These are phyloP conservation scores for Andrena fulva DNA, from an alignment of 2,888 invertebrate species.

Conservation along the genomic window DNA sequence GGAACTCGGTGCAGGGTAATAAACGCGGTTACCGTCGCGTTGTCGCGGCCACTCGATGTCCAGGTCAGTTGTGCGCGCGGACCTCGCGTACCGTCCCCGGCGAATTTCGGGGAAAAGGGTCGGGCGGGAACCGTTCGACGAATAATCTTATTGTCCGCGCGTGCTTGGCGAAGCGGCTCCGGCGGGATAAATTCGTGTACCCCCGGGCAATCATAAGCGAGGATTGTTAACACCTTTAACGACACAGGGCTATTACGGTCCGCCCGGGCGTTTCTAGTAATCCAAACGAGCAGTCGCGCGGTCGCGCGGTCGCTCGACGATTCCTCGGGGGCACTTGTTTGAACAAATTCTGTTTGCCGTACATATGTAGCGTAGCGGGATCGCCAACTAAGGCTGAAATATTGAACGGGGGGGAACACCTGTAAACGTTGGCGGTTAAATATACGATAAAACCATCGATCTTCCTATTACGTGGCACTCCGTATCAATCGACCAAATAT, in stretches of 20 bases:
- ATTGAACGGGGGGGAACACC: not conserved
- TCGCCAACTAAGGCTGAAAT: not conserved
- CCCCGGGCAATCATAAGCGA: not conserved
- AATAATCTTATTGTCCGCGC: slow-evolving; percentile 12
- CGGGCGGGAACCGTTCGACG: not conserved
- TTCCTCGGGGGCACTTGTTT: not conserved
- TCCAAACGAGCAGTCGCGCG: not conserved
- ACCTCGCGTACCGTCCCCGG: not conserved
- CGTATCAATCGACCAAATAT: not conserved
- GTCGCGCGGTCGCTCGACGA: not conserved
- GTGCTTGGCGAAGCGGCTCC: not conserved
- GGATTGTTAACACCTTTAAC: not conserved
- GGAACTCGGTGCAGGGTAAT: not conserved
- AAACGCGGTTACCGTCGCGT: not conserved
- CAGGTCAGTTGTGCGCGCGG: not conserved
- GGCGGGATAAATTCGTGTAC: not conserved
- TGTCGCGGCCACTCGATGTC: not conserved
- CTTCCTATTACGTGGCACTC: not conserved
- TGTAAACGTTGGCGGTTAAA: not conserved
- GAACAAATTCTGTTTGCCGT: not conserved
- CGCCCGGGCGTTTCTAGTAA: not conserved
- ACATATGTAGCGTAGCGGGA: not conserved
- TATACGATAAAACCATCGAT: not conserved
- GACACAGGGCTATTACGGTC: not conserved
- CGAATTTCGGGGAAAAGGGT: not conserved